Conservation (phyloP, 2,888 invertebrate species). For the Prosopocoilus inquinatus region DNA sequence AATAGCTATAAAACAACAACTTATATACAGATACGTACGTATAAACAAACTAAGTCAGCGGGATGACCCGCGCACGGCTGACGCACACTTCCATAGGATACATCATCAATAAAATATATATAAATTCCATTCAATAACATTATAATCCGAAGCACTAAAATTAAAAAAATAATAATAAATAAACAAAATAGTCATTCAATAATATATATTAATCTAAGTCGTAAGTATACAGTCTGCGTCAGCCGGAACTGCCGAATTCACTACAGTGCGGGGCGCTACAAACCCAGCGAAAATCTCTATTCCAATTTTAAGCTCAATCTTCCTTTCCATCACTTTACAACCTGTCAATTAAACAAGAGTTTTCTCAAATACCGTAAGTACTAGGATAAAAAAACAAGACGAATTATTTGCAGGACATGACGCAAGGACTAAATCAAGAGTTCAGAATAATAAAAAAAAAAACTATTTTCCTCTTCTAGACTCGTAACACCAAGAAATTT, state of each 20-base stretch:
- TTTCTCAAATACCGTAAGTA: too few relatives aligned
- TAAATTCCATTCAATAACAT: slow-evolving; percentile 49
- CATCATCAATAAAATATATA: slow-evolving; percentile 29
- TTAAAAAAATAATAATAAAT: slow-evolving; percentile 52
- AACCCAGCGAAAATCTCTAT: too few relatives aligned
- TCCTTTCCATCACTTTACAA: too few relatives aligned
- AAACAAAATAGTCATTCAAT: slow-evolving; percentile 31
- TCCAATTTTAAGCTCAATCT: too few relatives aligned
- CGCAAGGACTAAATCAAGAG: too few relatives aligned
- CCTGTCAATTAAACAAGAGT: too few relatives aligned
- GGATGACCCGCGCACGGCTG: slow-evolving; percentile 28
- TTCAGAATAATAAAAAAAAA: too few relatives aligned
- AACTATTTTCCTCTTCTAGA: too few relatives aligned
- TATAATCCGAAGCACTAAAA: slow-evolving; percentile 47
- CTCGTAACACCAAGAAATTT: too few relatives aligned
- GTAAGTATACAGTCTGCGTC: slow-evolving; percentile 33
- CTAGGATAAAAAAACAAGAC: too few relatives aligned
- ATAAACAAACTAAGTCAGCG: slow-evolving; percentile 45
- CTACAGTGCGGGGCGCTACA: neutral
- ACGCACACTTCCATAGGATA: slow-evolving; percentile 31
- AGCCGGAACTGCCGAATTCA: slow-evolving; percentile 20
- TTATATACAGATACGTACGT: slow-evolving; percentile 49
- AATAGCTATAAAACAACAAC: slow-evolving; percentile 54
- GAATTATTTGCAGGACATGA: too few relatives aligned
- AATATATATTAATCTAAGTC: slow-evolving; percentile 43